These are phyloP conservation scores for Cerceris rybyensis DNA, from an alignment of 2,888 invertebrate species.

Conservation along the genomic window DNA sequence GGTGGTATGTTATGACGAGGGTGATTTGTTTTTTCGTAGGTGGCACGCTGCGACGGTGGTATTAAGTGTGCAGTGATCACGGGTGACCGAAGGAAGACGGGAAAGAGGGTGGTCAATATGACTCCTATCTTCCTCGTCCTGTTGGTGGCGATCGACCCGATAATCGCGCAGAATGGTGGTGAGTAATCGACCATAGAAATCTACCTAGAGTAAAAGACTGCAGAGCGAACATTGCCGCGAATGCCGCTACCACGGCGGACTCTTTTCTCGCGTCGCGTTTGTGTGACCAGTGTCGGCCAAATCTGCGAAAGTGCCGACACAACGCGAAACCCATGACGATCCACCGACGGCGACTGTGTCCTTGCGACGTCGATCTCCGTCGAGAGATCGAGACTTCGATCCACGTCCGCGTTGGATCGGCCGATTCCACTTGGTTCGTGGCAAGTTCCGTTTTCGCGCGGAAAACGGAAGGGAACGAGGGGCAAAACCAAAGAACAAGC, in stretches of 20 bases:
- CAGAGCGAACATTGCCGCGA: not conserved
- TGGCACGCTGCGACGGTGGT: constrained; percentile 76
- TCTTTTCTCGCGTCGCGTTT: not conserved
- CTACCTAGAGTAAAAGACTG: constrained; percentile 54
- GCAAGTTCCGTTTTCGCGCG: not conserved
- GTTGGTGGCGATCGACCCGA: constrained; percentile 81
- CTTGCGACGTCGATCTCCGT: no score
- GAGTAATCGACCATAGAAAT: constrained; percentile 75
- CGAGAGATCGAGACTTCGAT: no score
- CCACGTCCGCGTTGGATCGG: no score
- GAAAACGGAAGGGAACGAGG: not conserved
- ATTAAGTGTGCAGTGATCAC: constrained; percentile 79
- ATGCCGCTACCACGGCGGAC: no score
- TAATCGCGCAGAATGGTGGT: constrained; percentile 80
- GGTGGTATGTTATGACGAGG: constrained; percentile 76
- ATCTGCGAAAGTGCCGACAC: no score
- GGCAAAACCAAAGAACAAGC: constrained; percentile 17
- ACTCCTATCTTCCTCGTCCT: constrained; percentile 81
- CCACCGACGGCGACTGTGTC: no score
- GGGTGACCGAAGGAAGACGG: constrained; percentile 76
- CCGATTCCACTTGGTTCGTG: no score
- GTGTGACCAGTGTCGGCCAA: not conserved
- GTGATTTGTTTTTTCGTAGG: constrained; percentile 78
- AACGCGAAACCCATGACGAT: no score
- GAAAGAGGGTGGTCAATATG: constrained; percentile 81